Evolutionary conservation across 2,113 vertebrate species (phyloP), one percentile per base, ranked within the genome.

Genomic region (Camelus bactrianus): DNA sequence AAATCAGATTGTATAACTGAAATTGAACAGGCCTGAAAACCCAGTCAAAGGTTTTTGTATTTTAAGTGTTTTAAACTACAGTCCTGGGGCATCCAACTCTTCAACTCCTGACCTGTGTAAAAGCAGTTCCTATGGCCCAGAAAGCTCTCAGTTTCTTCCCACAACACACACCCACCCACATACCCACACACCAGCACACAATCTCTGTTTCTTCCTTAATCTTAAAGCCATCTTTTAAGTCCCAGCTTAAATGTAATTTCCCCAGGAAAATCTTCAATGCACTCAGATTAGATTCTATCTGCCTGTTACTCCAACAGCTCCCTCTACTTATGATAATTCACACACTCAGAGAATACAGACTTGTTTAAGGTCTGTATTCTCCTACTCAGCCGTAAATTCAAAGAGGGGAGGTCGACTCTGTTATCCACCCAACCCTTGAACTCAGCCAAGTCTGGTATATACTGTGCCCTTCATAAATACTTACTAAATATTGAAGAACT

Each of bases 241-340:
- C n/a, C 73, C 42, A 95, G 54, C 4, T 86, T 77, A 64, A 92
- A 46, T 87, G 30, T 67, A 35, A 32, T 96, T 92, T 90, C 80
- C 75, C 32, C 3, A 42, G 67, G 32, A 75, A 38, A 92, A 46
- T 91, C 17, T 48, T 92, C 42, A 70, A 2, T 3, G 30, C 10
- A 70, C 32, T 17, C 19, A 56, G 32, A 35, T 65, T 58, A 58
- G 32, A 35, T 15, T 20, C 42, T 60, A 69, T 13, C 82, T 91
- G 62, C 15, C 35, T 75, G 26, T 54, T 32, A 11, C 26, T 79
- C n/a, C 48, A 15, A 8, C 2, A 54, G 42, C 13, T 88, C 32
- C 64, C 17, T 85, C 35, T 52, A n/a, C 54, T 60, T 65, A 42
- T 65, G 30, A 83, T 93, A 35, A 54, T 52, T 50, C 48, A 42